Conservation (phyloP, 2,797 vertebrate genomes). For the Pantherophis alleghaniensis region DNA sequence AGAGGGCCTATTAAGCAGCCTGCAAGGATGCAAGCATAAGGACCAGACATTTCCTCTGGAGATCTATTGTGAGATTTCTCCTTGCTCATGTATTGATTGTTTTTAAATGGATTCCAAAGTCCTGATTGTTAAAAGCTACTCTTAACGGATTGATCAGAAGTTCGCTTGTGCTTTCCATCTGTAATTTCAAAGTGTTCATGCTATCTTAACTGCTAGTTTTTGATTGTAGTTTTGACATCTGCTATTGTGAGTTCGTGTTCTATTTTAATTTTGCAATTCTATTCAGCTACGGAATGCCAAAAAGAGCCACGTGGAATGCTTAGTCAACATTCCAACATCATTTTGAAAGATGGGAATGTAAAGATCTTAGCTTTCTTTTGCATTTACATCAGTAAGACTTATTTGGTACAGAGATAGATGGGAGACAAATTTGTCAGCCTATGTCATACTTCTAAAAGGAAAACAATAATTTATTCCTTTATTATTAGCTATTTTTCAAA, state of each 20-base stretch:
- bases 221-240: neutral
- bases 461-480: neutral
- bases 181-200: neutral
- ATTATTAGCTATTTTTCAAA: neutral
- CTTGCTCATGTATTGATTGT: neutral
- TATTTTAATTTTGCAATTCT: neutral
- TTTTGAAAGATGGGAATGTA: rapidly evolving
- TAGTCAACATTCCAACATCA: neutral
- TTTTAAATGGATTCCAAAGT: neutral
- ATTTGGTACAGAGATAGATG: neutral
- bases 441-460: neutral
- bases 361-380: neutral
- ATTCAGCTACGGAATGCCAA: neutral
- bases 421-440: neutral
- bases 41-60: neutral
- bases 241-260: neutral
- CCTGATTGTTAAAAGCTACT: neutral
- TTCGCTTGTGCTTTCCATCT: neutral
- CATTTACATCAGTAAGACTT: neutral
- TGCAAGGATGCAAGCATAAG: neutral
- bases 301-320: neutral
- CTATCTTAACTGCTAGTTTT: neutral
- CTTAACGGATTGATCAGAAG: neutral
- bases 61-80: neutral
- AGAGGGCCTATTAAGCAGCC: neutral